Evolutionary conservation across 92 coral and sea anemone genomes (phyloP).

Genomic region (Zoanthus solanderi): DNA sequence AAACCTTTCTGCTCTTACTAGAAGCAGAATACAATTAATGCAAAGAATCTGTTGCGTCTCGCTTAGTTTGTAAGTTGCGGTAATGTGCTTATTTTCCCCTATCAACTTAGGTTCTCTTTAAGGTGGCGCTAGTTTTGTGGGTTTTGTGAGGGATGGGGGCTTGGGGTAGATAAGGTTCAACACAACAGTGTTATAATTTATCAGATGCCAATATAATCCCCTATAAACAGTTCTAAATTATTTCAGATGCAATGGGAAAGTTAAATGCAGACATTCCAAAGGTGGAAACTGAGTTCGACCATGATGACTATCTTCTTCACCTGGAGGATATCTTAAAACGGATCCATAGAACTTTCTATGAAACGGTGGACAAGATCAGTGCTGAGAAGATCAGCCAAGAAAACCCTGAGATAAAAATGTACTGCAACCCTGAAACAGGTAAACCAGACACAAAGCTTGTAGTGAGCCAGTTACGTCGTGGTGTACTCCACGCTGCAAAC

Average conservation of each 20-base stretch:
- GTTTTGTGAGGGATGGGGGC: too few relatives aligned
- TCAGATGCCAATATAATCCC: too few relatives aligned
- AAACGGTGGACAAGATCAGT: constrained; percentile 65
- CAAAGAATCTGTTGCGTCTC: too few relatives aligned
- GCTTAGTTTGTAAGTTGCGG: too few relatives aligned
- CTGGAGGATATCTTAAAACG: constrained; percentile 89
- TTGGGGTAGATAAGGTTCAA: too few relatives aligned
- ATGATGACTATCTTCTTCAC: constrained; percentile 96
- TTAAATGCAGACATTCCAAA: constrained; percentile 52
- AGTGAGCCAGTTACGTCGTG: constrained; percentile 74
- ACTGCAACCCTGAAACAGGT: constrained; percentile 74
- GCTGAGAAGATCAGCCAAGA: constrained; percentile 33
- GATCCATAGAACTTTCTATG: constrained; percentile 83
- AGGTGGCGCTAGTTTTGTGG: too few relatives aligned
- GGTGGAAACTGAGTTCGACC: constrained; percentile 66
- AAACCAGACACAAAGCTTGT: constrained; percentile 87
- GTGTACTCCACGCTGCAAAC: constrained; percentile 82
- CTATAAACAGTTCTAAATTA: neutral
- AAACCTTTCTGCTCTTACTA: too few relatives aligned
- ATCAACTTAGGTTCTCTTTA: too few relatives aligned
- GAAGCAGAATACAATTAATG: too few relatives aligned
- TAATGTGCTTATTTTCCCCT: too few relatives aligned
- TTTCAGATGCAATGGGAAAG: constrained; percentile 1
- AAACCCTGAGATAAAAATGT: constrained; percentile 59
- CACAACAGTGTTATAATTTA: too few relatives aligned